Evolutionary conservation across 2,797 vertebrate species (phyloP).

Genomic region (Hydrolagus colliei): DNA sequence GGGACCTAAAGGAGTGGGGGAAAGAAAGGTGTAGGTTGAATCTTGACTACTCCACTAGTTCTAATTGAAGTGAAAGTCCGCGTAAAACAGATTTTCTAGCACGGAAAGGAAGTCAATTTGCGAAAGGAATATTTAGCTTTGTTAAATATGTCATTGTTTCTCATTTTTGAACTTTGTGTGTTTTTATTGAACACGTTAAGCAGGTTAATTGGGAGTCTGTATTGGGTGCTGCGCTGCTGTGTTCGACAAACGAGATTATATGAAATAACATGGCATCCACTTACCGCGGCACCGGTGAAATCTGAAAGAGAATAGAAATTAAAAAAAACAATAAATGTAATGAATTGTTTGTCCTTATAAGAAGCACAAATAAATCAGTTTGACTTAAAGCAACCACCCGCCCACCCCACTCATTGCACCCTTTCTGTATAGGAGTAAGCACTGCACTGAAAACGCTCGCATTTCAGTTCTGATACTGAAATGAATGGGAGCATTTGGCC

Average conservation of each 20-base stretch:
- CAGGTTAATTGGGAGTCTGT: constrained; percentile 17
- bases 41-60: neutral
- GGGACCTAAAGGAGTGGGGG: neutral
- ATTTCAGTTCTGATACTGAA: neutral
- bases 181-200: constrained; percentile 1
- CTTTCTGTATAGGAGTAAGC: neutral
- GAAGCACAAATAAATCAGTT: constrained; percentile 27
- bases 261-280: constrained; percentile 31
- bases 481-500: neutral
- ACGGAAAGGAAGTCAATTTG: neutral
- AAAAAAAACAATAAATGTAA: constrained; percentile 31
- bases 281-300: constrained; percentile 31
- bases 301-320: constrained; percentile 32
- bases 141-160: neutral
- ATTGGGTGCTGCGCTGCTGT: constrained; percentile 14
- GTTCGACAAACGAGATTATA: constrained; percentile 27
- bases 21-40: neutral
- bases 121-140: neutral
- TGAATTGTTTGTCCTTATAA: constrained; percentile 29
- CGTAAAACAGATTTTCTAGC: no score
- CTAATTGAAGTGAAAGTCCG: neutral
- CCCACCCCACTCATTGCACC: neutral
- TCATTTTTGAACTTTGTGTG: neutral
- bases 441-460: neutral
- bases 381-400: constrained; percentile 13